Base-by-base conservation (phyloP, 2,888 invertebrate species). In the Terebella lapidaria region DNA sequence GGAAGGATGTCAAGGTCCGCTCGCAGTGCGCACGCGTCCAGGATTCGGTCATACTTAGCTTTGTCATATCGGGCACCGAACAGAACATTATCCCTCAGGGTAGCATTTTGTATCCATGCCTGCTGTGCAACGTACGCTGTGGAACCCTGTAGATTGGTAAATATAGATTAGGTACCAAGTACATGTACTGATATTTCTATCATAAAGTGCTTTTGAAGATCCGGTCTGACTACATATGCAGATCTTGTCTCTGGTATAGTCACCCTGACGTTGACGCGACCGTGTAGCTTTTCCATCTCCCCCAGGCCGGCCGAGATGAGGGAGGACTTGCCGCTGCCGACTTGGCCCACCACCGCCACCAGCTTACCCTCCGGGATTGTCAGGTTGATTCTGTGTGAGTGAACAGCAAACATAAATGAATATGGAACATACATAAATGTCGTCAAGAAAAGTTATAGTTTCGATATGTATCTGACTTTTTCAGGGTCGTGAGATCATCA, bases 91-190 rank as follows among this genome's bases (percentile, higher is more conserved):
- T 95, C 90, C 72, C 89, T 87, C 27, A 97, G 82, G 0, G 94
- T 93, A 2, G 91, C 90, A 82, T 97, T 97, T 81, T 96, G 96
- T 59, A 97, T 96, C 97, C 97, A 97, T 0, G 96, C 94, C 59
- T 79, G 77, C 71, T 85, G 85, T 0, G 84, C 78, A 1, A 84
- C 84, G 71, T 84, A 85, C 0, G 84, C 84, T 3, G 84, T 71
- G 2, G 73, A 70, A 20, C 84, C 84, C 80, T 82, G 70, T 1
- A 70, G 20, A 35, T 35, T n/a, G 42, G n/a, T 35, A 35, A 35
- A 35, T 15, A 10, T 35, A 35, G n/a, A 35, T 35, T 35, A 35
- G n/a, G 42, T n/a, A 35, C 10, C 10, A 35, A 15, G 10, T 35
- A 10, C 42, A 35, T 15, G 42, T 15, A 35, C 10, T 10, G n/a